Evolutionary conservation across 2,797 vertebrate species (phyloP).

Genomic region (Geotrypetes seraphini): DNA sequence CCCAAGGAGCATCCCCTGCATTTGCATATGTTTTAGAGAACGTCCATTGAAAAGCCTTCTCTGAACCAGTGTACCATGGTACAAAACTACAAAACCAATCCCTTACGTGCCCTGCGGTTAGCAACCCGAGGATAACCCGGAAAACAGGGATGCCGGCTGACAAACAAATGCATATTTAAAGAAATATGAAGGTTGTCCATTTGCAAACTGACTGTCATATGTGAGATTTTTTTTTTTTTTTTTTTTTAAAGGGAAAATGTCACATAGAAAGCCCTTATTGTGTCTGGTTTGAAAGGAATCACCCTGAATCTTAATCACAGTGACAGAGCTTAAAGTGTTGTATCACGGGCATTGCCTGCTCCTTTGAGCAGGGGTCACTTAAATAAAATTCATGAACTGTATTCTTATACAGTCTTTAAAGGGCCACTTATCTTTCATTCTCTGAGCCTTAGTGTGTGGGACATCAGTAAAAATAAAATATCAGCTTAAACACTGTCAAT

Average conservation of each 20-base stretch:
- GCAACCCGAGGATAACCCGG: constrained; percentile 52
- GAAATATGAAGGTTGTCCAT: no score
- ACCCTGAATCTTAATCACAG: fast-evolving
- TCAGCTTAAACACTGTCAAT: no score
- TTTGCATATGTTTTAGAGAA: constrained; percentile 78
- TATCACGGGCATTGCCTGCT: neutral
- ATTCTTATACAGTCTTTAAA: no score
- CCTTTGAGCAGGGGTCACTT: neutral
- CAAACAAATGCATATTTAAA: no score
- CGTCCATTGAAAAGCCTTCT: constrained; percentile 83
- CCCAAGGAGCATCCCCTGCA: constrained; percentile 69
- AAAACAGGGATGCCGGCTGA: neutral
- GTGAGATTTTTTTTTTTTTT: no score
- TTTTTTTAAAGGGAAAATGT: no score
- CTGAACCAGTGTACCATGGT: constrained; percentile 75
- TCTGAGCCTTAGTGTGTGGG: neutral
- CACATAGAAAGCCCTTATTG: neutral
- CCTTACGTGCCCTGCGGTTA: constrained; percentile 39
- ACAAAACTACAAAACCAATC: constrained; percentile 53
- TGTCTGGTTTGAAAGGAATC: neutral
- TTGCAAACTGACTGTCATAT: no score
- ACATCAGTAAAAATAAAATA: neutral
- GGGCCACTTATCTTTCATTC: no score
- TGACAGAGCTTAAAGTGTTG: neutral
- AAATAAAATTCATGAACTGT: neutral